These are phyloP conservation scores for Alouatta palliata DNA, from an alignment of 2,113 vertebrate species.

Conservation along the genomic window DNA sequence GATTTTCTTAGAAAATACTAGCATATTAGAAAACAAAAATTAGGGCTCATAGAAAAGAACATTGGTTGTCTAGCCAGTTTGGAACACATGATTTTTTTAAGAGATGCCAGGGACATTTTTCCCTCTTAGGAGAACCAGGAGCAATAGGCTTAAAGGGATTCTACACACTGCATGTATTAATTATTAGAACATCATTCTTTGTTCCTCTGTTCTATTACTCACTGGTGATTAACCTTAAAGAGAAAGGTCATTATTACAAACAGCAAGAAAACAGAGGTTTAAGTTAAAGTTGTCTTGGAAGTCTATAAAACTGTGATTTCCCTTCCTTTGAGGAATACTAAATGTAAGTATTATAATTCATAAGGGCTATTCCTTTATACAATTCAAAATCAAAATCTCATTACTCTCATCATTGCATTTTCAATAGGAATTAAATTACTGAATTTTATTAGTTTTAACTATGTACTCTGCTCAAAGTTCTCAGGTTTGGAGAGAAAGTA, in stretches of 20 bases:
- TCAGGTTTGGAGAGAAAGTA: not conserved
- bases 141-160: not conserved
- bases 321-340: not conserved
- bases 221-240: not conserved
- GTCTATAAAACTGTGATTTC: not conserved
- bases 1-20: conserved; percentile 40
- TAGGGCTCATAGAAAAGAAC: not conserved
- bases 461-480: not conserved
- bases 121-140: not conserved
- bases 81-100: conserved; percentile 15
- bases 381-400: not conserved
- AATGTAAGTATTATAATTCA: not conserved
- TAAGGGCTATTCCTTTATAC: not conserved
- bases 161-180: not conserved
- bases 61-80: not conserved
- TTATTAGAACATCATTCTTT: not conserved
- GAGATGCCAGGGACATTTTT: conserved; percentile 39
- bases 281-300: not conserved
- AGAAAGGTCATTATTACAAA: not conserved
- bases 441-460: not conserved
- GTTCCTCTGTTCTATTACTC: not conserved
- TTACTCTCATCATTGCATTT: not conserved
- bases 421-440: conserved; percentile 18
- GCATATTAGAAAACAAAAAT: not conserved
- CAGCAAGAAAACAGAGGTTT: not conserved